Evolutionary conservation across 1,140 invertebrate genomes (phyloP), one percentile per base, ranked within the genome.

Genomic region (Caenorhabditis tropicalis): DNA sequence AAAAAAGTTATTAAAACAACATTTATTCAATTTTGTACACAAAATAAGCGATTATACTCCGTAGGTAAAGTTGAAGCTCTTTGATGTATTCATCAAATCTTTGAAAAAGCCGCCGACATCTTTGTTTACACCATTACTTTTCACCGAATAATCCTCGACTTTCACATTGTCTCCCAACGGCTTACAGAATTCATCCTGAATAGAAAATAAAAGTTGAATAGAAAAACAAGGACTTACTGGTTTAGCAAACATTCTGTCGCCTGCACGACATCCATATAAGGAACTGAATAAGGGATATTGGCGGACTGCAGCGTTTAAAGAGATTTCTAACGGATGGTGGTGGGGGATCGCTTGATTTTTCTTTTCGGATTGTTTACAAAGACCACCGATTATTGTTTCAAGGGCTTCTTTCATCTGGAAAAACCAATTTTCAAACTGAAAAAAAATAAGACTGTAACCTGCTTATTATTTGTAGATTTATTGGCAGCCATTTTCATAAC

Each of bases 361-460:
- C 10, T 36, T n/a, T 12, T 74, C 65, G 16, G 65, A 43, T 46
- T 74, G 65, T 74, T 74, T 74, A 46, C 65, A 74, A 12, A 74
- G 65, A 43, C 65, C 65, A 21, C 65, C 65, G 2, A 74, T n/a
- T 19, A 74, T 27, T 10, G 65, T 74, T 74, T 74, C 65, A 46
- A 74, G 65, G 1, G 65, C 65, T 74, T 74, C 65, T 74, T 74
- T 74, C n/a, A 74, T 12, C 65, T 74, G 65, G 3, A 74, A 74
- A 2, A 5, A 12, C 4, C 10, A 24, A 56, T 9, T 56, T 10
- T 27, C 0, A 27, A 19, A n/a, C 19, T n/a, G 15, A 19, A 19
- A 19, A 6, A 19, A 16, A 33, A 19, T 3, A n/a, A 24, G 24
- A 19, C 6, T 27, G 7, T 7, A 43, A 74, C 65, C 36, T 74